Base-by-base conservation (phyloP, 2,797 vertebrate genomes). In the Picus viridis region DNA sequence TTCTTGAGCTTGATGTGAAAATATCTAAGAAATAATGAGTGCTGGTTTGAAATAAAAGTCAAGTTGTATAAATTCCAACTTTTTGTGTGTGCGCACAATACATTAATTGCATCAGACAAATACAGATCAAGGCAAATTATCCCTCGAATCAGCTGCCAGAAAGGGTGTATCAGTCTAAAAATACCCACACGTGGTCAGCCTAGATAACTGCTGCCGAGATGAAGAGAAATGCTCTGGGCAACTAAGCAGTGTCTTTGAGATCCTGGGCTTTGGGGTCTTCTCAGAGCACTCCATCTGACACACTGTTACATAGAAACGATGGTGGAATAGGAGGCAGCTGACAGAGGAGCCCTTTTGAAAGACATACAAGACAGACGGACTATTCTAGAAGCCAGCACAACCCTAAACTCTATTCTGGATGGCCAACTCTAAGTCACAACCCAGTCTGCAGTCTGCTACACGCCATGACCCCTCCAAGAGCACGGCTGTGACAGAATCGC, bases 101-200 rank as follows among this genome's bases (percentile, higher is more conserved):
- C 26, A 61, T 69, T 53, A 91, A 93, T 39, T 82, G 53, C 36
- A 80, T 88, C 64, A 84, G 87, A 89, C 88, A 96, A 77, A 81
- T n/a, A 78, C 43, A 83, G 89, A 94, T 88, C 83, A 86, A 78
- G 83, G 89, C 67, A 82, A 77, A 29, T 91, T 86, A 84, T 73
- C 71, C 69, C 85, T 91, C 7, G 4, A 61, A 95, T 93, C 88
- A 65, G 77, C 77, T 94, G 93, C 93, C 65, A 92, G 90, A 89
- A 78, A 78, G 34, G 45, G n/a, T 65, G 61, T 43, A 72, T 93
- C 71, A 22, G 75, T 87, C 94, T 93, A 92, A 93, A 96, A 94
- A 92, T 86, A 91, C 58, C 22, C 8, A 9, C 8, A 67, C n/a
- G 30, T 29, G 18, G 75, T 92, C 91, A 86, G 61, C 57, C 49